A percentile compares a stretch with the other conserved stretches of the same genome.
Conservation (phyloP, 2,113 vertebrate species). For the Stegastes partitus region DNA sequence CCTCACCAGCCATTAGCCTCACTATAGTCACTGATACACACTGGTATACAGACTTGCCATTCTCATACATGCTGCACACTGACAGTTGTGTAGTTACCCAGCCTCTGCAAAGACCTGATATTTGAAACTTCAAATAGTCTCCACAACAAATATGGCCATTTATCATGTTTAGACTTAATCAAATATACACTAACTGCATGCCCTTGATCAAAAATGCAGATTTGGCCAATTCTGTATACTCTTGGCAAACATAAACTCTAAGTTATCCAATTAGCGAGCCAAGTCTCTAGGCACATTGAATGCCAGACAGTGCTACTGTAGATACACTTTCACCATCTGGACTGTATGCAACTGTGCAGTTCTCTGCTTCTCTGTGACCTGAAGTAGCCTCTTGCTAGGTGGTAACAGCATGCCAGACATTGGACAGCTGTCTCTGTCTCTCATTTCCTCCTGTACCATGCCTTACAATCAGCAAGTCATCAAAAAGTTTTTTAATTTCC, state of each 20-base stretch:
- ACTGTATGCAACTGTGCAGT: constrained; percentile 6
- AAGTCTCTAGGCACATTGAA: neutral
- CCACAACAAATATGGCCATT: constrained; percentile 33
- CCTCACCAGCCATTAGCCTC: too few relatives aligned
- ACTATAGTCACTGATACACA: too few relatives aligned
- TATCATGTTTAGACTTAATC: constrained; percentile 43
- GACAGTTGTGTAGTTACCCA: too few relatives aligned
- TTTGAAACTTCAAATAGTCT: constrained; percentile 40
- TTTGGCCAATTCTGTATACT: constrained; percentile 21
- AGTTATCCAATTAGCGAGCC: constrained; percentile 39
- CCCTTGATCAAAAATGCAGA: constrained; percentile 38
- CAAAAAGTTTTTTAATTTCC: constrained; percentile 14
- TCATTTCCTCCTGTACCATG: constrained; percentile 15
- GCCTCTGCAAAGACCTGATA: constrained; percentile 17
- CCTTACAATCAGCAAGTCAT: constrained; percentile 9
- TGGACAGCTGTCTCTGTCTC: constrained; percentile 56
- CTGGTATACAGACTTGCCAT: neutral
- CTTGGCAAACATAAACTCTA: constrained; percentile 37
- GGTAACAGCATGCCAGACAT: constrained; percentile 35
- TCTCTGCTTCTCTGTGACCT: constrained; percentile 44
- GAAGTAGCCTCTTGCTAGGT: constrained; percentile 55
- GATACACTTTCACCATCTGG: constrained; percentile 73
- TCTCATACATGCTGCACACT: neutral
- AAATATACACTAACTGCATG: constrained; percentile 24
- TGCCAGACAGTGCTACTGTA: constrained; percentile 37